phyloP scores from a whole-genome alignment of 2,888 invertebrate genomes.

The Villa cingulata region DNA sequence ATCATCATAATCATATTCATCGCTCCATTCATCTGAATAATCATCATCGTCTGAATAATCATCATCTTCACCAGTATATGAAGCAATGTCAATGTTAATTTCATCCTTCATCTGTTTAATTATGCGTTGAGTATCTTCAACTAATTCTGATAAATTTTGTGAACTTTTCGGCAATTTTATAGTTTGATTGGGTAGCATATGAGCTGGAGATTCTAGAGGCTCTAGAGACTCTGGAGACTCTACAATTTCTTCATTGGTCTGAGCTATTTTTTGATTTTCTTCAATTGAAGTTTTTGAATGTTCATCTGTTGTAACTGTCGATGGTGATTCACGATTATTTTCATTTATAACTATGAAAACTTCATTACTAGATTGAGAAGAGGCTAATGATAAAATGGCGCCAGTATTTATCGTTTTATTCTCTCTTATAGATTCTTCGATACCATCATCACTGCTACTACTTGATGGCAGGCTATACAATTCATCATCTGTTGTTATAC shows the following conservation, averaged over 20 bases:
- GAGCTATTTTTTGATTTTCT: no score
- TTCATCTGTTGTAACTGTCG: no score
- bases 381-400: constrained; percentile 1
- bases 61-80: constrained; percentile 31
- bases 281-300: no score
- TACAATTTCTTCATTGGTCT: no score
- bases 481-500: neutral
- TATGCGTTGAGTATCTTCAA: constrained; percentile 45
- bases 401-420: neutral
- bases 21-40: constrained; percentile 40
- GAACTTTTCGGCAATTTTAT: no score
- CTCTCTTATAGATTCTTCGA: neutral
- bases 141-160: constrained; percentile 40
- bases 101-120: constrained; percentile 54
- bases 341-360: constrained; percentile 7
- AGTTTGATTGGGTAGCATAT: no score
- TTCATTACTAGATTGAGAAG: constrained; percentile 4
- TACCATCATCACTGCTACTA: neutral
- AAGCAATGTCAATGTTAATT: constrained; percentile 45
- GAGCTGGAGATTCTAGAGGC: no score
- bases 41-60: constrained; percentile 36
- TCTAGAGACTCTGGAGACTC: no score
- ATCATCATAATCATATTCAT: constrained; percentile 27
- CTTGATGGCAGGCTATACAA: neutral
- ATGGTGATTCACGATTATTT: neutral